Evolutionary conservation across 2,113 vertebrate species (phyloP), one percentile per base, ranked within the genome.

Genomic region (Crypturellus undulatus): DNA sequence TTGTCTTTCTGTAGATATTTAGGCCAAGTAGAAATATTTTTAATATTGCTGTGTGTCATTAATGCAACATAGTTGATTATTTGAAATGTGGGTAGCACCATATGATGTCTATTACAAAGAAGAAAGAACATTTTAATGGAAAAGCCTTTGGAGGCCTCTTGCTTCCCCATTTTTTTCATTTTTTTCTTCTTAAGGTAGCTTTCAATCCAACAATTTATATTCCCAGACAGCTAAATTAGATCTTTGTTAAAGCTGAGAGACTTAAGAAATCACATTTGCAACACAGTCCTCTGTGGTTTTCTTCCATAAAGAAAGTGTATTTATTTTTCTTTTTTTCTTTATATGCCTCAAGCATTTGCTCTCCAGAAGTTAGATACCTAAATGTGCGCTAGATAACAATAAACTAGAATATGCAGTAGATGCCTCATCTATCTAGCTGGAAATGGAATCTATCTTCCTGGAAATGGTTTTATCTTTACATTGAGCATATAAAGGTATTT

Each of bases 201-300:
- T 63, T 85, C 76, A 21, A 76, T 47, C 25, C 18, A 69, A 70
- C 28, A 12, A 42, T 52, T 8, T 78, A 0, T 77, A 2, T 63
- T 56, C 8, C 19, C 25, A 79, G 18, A 64, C 3, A 26, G 19
- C 24, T 63, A 72, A 60, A 49, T 14, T 69, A 65, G 10, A 3
- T 28, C 3, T 65, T 70, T 62, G 14, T 26, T n/a, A 73, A 87
- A 12, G 21, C 43, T 83, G 86, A 72, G 2, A 67, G 73, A 42
- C 0, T 1, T 51, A 62, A 65, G 6, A 69, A 52, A 67, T 2
- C 8, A 34, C 5, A 21, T 3, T 19, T 51, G 5, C 1, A 45
- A 42, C 32, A 58, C 2, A 30, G 1, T 3, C 0, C 13, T 18
- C 7, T 32, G 17, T 49, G 42, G 17, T 45, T 64, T 83, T 78